These are phyloP conservation scores for Adineta ricciae DNA, from an alignment of 2,888 invertebrate species.

Conservation along the genomic window DNA sequence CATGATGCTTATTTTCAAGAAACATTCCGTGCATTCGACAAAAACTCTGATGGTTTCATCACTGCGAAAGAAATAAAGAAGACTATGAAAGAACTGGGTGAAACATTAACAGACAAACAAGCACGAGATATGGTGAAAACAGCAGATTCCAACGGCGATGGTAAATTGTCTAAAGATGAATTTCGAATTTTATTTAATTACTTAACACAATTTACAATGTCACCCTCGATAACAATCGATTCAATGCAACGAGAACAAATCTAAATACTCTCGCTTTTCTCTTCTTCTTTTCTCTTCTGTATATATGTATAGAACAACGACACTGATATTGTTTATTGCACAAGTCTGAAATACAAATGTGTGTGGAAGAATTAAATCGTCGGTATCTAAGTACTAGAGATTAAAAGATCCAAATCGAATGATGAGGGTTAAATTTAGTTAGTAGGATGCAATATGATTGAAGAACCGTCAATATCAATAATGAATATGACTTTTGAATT, in stretches of 20 bases:
- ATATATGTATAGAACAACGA: no score
- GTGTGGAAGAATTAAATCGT: no score
- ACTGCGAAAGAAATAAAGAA: not conserved
- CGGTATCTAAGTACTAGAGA: no score
- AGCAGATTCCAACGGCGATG: not conserved
- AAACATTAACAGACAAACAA: not conserved
- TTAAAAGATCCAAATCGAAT: no score
- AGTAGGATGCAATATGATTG: no score
- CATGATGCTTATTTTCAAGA: not conserved
- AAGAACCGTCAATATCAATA: not conserved
- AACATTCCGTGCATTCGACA: constrained; percentile 19
- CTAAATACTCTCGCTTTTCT: not conserved
- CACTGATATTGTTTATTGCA: no score
- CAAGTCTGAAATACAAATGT: no score
- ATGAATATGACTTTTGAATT: not conserved
- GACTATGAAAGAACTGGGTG: not conserved
- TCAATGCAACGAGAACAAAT: not conserved
- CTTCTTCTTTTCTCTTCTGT: no score
- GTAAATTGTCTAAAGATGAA: constrained; percentile 9
- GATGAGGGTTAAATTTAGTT: no score
- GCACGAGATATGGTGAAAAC: not conserved
- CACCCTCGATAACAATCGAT: not conserved
- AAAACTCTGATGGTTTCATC: not conserved
- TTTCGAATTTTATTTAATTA: not conserved
- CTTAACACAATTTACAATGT: not conserved